Evolutionary conservation across 2,797 vertebrate genomes (phyloP).

Genomic region (Odontamblyopus rebecca): DNA sequence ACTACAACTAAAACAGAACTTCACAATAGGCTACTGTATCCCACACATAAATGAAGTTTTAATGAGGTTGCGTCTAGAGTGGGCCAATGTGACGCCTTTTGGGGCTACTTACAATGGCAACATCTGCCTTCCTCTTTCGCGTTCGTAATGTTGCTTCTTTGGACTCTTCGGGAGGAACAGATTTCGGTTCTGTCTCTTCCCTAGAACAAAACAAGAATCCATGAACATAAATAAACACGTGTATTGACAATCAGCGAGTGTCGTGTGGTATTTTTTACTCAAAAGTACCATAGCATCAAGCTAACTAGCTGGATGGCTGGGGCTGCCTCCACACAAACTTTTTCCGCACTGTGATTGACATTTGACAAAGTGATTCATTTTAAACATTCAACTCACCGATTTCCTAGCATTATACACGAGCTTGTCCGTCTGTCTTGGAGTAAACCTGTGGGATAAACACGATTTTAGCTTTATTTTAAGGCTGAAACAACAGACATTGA

Average conservation of each 20-base stretch:
- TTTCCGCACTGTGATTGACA: constrained; percentile 31
- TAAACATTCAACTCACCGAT: constrained; percentile 72
- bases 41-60: not conserved
- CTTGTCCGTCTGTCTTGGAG: constrained; percentile 25
- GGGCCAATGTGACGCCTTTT: constrained; percentile 18
- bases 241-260: not conserved
- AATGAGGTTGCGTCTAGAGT: not conserved
- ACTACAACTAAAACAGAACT: not conserved
- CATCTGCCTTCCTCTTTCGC: constrained; percentile 96
- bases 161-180: constrained; percentile 60
- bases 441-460: constrained; percentile 60
- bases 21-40: not conserved
- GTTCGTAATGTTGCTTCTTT: constrained; percentile 67
- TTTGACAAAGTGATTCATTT: not conserved
- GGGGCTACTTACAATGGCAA: constrained; percentile 87
- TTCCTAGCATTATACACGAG: constrained; percentile 80
- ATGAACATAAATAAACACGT: not conserved
- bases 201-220: constrained; percentile 51
- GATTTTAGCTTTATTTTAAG: constrained; percentile 9
- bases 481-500: constrained; percentile 28
- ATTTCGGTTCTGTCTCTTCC: constrained; percentile 69
- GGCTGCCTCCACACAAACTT: constrained; percentile 38
- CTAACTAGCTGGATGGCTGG: constrained; percentile 26
- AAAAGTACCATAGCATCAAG: constrained; percentile 25
- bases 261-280: not conserved